Base-by-base conservation (phyloP, 2,888 invertebrate genomes). In the Campopleginae sp. region DNA sequence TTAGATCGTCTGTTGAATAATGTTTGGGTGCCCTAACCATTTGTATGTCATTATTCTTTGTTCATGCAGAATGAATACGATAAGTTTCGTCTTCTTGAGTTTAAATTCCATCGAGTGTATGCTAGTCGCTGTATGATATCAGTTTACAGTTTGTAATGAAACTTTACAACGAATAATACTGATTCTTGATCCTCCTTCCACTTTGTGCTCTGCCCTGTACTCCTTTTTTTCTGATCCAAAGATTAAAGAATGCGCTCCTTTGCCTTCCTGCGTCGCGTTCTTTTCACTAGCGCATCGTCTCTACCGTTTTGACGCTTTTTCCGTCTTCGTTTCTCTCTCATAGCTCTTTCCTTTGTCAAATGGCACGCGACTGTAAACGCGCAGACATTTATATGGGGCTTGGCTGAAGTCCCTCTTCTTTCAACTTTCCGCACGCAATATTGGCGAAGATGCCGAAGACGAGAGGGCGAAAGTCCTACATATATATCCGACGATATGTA, bases 361-460 rank as follows among this genome's bases (percentile, higher is more conserved):
- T 71, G 72, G 79, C 78, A 85, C 79, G 82, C 75, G 82, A 82
- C 75, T 85, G 75, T 79, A 58, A 75, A 75, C 74, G 44, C 54
- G 63, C 54, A 75, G 78, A 85, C 78, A 75, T 85, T 82, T 79
- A 78, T 75, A 79, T 38, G 31, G 63, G 61, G 46, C 68, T 82
- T 68, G 65, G 38, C 54, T 68, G 31, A 75, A 65, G 66, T 54
- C 46, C 42, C 63, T 70, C 63, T 63, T 58, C 38, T 74, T 63
- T 79, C 76, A 38, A 66, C 66, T 80, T 85, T 31, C 70, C 63
- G 27, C 81, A 75, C 75, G 78, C 78, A 79, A 85, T 79, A 81
- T 70, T 46, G 74, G 75, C 71, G 71, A 71, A 79, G 82, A 78
- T 70, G 78, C 44, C 44, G 44, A 81, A 66, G 58, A 48, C 68